phyloP scores from a whole-genome alignment of 2,888 invertebrate genomes.

The Eristalinus sepulchralis region DNA sequence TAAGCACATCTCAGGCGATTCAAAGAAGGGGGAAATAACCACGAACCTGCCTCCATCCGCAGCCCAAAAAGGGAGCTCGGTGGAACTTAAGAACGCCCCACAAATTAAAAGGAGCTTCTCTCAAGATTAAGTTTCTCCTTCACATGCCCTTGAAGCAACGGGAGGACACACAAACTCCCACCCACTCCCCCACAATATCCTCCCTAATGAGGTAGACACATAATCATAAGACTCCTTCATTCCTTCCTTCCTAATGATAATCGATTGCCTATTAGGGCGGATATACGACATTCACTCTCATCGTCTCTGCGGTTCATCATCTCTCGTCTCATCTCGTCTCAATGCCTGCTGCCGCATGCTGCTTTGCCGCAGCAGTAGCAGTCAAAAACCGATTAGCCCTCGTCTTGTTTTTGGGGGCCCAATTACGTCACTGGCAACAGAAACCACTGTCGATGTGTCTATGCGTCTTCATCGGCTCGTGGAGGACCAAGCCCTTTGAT shows the following conservation, averaged over 20 bases:
- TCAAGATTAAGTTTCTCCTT: not conserved
- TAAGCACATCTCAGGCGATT: too few relatives aligned
- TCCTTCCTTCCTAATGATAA: constrained; percentile 58
- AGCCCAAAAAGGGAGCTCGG: too few relatives aligned
- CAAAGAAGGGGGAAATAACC: too few relatives aligned
- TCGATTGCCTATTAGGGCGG: constrained; percentile 57
- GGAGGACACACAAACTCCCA: not conserved
- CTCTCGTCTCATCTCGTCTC: not conserved
- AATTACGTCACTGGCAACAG: constrained; percentile 21
- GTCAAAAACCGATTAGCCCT: constrained; percentile 36
- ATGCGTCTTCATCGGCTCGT: not conserved
- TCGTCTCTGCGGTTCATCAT: constrained; percentile 29
- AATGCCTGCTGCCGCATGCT: not conserved
- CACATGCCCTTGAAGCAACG: not conserved
- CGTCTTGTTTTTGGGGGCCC: constrained; percentile 28
- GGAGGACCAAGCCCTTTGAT: constrained; percentile 34
- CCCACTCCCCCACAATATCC: not conserved
- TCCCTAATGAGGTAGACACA: constrained; percentile 55
- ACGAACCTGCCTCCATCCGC: too few relatives aligned
- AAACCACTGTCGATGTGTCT: not conserved
- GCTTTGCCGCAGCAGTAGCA: not conserved
- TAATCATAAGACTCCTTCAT: constrained; percentile 55
- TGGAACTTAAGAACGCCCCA: too few relatives aligned
- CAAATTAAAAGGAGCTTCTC: too few relatives aligned
- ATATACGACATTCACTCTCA: constrained; percentile 37